A percentile compares a stretch with the other conserved stretches of the same genome.
Conservation (phyloP, 2,113 vertebrate species). For the Eleginops maclovinus region DNA sequence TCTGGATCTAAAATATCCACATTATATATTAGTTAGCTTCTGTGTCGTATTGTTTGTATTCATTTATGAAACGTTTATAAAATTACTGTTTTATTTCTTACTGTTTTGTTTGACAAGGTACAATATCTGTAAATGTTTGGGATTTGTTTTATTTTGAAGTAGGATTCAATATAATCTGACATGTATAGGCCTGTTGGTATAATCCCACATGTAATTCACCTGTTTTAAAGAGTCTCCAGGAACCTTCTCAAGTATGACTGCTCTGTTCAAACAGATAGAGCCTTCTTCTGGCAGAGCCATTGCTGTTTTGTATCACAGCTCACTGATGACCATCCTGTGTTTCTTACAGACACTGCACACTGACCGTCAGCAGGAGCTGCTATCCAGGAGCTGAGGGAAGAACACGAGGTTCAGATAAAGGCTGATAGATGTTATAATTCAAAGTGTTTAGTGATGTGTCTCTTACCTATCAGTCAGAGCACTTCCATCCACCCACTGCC, state of each 20-base stretch:
- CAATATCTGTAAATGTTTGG: no score
- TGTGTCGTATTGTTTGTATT: no score
- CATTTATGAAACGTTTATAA: no score
- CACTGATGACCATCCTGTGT: background rate
- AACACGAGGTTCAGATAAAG: background rate
- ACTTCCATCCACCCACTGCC: constrained; percentile 51
- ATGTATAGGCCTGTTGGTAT: no score
- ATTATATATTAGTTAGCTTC: no score
- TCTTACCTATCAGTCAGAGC: constrained; percentile 16
- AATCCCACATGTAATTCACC: no score
- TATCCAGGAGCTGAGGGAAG: constrained; percentile 26
- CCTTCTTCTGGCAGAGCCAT: constrained; percentile 39
- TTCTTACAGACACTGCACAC: constrained; percentile 3
- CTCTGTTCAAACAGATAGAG: constrained; percentile 23
- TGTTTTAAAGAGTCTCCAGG: background rate
- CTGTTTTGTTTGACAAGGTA: no score
- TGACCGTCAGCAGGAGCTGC: fast-evolving
- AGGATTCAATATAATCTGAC: no score
- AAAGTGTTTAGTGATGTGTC: background rate
- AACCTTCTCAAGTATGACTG: background rate
- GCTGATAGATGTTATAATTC: background rate
- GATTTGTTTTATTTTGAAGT: no score
- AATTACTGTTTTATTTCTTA: no score
- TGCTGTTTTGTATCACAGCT: fast-evolving
- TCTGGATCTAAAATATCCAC: no score